Percentiles rank a stretch among this genome's conserved stretches.
phyloP scores from a whole-genome alignment of 2,888 invertebrate species.

The Chironomus riparius region DNA sequence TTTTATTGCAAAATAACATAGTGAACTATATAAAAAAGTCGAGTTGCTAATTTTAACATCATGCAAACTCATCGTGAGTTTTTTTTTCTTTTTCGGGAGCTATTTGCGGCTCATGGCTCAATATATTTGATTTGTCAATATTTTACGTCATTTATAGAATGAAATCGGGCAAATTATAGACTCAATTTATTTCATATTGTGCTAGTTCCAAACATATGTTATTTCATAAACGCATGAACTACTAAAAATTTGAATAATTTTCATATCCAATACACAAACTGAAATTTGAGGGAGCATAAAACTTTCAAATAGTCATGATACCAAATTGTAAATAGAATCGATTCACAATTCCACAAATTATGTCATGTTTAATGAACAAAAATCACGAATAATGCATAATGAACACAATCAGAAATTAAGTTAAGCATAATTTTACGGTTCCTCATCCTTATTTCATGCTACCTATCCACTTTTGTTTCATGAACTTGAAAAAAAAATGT shows the following conservation, averaged over 20 bases:
- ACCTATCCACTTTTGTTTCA: neutral
- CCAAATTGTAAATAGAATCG: neutral
- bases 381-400: neutral
- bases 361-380: neutral
- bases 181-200: too few relatives aligned
- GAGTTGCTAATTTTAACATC: slow-evolving; percentile 22
- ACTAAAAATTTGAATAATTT: too few relatives aligned
- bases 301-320: too few relatives aligned
- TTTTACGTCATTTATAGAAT: too few relatives aligned
- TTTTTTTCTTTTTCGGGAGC: neutral
- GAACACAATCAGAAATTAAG: neutral
- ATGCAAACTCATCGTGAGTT: slow-evolving; percentile 22
- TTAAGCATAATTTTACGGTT: neutral
- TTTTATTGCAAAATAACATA: neutral
- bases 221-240: too few relatives aligned
- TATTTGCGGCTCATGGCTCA: too few relatives aligned
- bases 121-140: too few relatives aligned
- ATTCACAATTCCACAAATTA: neutral
- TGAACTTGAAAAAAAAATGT: neutral
- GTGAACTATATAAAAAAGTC: neutral
- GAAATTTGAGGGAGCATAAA: too few relatives aligned
- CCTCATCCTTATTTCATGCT: neutral
- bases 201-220: too few relatives aligned
- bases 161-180: too few relatives aligned
- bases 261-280: too few relatives aligned